Percentiles rank a stretch among this genome's conserved stretches.
Conservation (phyloP, 2,113 vertebrate species). For the Ptilorrhoa leucosticta region DNA sequence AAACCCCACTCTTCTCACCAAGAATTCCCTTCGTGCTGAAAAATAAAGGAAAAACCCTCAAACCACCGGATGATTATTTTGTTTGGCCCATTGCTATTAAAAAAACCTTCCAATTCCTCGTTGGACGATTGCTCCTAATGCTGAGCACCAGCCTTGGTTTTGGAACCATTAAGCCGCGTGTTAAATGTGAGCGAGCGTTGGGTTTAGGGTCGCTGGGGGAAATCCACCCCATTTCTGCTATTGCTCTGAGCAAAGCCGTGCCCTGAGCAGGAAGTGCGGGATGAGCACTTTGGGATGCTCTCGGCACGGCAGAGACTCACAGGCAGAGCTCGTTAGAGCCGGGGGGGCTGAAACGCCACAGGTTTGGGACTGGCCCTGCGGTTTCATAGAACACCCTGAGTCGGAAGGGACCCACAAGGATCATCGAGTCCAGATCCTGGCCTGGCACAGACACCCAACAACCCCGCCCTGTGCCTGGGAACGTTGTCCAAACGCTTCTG, state of each 20-base stretch:
- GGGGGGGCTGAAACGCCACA: accelerated
- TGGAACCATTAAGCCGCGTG: accelerated
- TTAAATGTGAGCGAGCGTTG: accelerated
- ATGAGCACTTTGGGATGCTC: background rate
- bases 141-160: background rate
- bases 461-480: background rate
- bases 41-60: background rate
- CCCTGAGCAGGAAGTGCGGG: background rate
- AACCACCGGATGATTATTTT: background rate
- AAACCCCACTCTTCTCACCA: background rate
- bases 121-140: background rate
- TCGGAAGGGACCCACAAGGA: background rate
- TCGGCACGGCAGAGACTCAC: accelerated
- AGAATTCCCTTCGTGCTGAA: background rate
- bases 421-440: background rate
- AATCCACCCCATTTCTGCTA: background rate
- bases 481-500: accelerated
- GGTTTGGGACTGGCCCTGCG: background rate
- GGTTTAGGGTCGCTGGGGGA: background rate
- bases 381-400: background rate
- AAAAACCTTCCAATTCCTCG: background rate
- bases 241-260: background rate
- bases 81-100: background rate
- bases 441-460: background rate
- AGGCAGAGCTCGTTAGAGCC: background rate